These are phyloP conservation scores for Lepidonotus clava DNA, from an alignment of 2,888 invertebrate genomes.

Conservation along the genomic window DNA sequence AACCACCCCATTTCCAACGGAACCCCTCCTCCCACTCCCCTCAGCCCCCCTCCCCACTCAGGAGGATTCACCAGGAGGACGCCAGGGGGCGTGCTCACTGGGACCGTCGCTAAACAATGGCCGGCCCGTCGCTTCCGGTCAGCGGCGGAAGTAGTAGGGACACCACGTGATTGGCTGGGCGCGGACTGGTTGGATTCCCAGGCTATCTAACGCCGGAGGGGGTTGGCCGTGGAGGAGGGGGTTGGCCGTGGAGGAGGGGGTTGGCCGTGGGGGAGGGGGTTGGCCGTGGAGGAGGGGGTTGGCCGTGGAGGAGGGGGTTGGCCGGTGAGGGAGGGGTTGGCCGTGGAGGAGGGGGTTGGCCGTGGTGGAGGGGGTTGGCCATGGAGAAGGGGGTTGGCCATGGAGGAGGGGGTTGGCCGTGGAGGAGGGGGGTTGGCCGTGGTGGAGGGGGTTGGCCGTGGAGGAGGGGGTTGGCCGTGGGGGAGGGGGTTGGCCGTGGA, in stretches of 20 bases:
- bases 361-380: background rate
- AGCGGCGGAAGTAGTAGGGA: background rate
- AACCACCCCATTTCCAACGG: background rate
- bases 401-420: background rate
- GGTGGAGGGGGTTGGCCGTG: background rate
- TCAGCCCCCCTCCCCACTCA: background rate
- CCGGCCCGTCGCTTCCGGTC: constrained; percentile 4
- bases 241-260: background rate
- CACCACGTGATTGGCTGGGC: background rate
- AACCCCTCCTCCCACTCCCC: background rate
- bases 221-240: background rate
- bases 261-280: background rate
- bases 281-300: background rate
- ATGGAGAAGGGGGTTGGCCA: background rate
- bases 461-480: background rate
- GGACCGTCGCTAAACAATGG: constrained; percentile 12
- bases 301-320: background rate
- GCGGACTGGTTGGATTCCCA: background rate
- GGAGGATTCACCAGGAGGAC: background rate
- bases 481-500: background rate
- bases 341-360: background rate
- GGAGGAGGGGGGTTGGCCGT: background rate
- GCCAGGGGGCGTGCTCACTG: constrained; percentile 5
- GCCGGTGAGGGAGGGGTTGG: background rate
- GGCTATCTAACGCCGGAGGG: background rate